Base-by-base conservation (phyloP, 1,140 invertebrate species). In the Aethina tumida region DNA sequence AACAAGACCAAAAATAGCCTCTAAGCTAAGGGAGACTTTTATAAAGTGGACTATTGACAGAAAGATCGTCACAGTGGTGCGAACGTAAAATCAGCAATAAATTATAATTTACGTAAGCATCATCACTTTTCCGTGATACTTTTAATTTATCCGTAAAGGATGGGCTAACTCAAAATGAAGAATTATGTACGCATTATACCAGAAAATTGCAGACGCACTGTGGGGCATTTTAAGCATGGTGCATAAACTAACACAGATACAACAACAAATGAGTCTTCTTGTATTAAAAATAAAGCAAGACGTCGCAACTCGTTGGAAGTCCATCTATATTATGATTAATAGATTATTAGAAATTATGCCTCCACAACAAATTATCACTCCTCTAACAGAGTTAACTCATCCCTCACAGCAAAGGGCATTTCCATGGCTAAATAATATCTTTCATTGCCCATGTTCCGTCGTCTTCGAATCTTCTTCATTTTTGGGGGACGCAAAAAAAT, bases 51-150 rank as follows among this genome's bases (percentile, higher is more conserved):
- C 29, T 19, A 13, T 40, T 0, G 6, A 16, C 2, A 14, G 35
- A 6, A 35, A 40, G 35, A 32, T 41, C 33, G 27, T 36, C 1
- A 41, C 38, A 5, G 26, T 32, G 43, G 18, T 3, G 43, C 27
- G 1, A 41, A 41, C 25, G 22, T 44, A 12, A 41, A 35, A 36
- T 31, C 30, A 31, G 39, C 27, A 14, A 26, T 42, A 21, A 25
- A 16, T 18, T 34, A 37, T 2, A 10, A 29, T 32, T 21, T 34
- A 21, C 19, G 18, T 13, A 17, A 74, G 69, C 47, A 41, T 25
- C 46, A 52, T 32, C 49, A 49, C 14, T 41, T 74, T 74, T 60
- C 64, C 62, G 43, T 51, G 9, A 53, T 22, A 51, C 49, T 8
- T 20, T 51, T 39, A 47, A 43, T 45, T 25, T 40, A 14, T 30